phyloP scores from a whole-genome alignment of 2,113 vertebrate species.

The Xenopus tropicalis region DNA sequence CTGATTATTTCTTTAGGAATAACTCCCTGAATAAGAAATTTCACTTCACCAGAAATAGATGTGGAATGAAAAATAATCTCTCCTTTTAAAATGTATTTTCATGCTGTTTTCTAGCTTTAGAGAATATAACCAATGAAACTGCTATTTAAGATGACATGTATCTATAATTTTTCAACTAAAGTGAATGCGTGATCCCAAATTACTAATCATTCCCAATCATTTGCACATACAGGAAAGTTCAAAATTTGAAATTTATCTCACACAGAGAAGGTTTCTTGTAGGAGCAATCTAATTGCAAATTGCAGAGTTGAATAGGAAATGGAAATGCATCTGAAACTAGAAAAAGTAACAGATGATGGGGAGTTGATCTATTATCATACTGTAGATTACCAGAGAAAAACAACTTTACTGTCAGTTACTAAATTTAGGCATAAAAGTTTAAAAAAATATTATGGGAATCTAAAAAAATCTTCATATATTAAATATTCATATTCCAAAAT shows the following conservation, averaged over 20 bases:
- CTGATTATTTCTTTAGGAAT: too few relatives aligned
- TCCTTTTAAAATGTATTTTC: too few relatives aligned
- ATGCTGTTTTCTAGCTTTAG: neutral
- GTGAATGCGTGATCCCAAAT: slow-evolving; percentile 25
- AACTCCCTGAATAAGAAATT: neutral
- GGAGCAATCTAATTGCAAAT: too few relatives aligned
- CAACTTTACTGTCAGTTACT: too few relatives aligned
- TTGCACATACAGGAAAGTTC: slow-evolving; percentile 26
- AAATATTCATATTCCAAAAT: too few relatives aligned
- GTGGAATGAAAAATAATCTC: slow-evolving; percentile 20
- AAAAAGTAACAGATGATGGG: slow-evolving; percentile 51
- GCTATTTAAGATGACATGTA: slow-evolving; percentile 10
- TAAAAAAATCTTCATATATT: too few relatives aligned
- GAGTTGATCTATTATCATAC: slow-evolving; percentile 27
- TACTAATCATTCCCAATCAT: slow-evolving; percentile 38
- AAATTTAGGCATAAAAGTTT: too few relatives aligned
- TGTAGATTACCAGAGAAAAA: too few relatives aligned
- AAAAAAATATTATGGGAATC: too few relatives aligned
- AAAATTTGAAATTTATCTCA: slow-evolving; percentile 20
- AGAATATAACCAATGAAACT: slow-evolving; percentile 22
- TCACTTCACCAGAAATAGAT: slow-evolving; percentile 12
- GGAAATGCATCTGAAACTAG: slow-evolving; percentile 47
- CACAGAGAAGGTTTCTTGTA: neutral
- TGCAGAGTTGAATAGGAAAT: slow-evolving; percentile 24
- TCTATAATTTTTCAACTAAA: slow-evolving; percentile 26